These are phyloP conservation scores for Perdita meconis DNA, from an alignment of 2,888 invertebrate species.

Conservation along the genomic window DNA sequence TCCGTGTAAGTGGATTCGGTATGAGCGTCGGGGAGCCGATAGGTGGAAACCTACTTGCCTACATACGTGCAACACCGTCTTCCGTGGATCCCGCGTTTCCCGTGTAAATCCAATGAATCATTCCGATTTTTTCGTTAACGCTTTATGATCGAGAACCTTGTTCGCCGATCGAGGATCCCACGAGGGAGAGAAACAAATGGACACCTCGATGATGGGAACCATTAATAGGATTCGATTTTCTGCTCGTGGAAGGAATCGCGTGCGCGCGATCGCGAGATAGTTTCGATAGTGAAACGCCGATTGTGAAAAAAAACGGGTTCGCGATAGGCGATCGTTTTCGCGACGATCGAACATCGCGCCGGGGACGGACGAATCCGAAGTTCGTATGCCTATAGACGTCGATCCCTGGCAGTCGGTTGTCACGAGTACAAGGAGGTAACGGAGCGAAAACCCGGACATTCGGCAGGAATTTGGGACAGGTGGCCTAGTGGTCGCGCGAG, in stretches of 20 bases:
- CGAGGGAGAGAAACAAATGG: too few relatives aligned
- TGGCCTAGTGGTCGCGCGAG: slow-evolving; percentile 71
- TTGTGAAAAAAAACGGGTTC: too few relatives aligned
- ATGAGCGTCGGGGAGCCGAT: slow-evolving; percentile 44
- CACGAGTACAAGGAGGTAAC: slow-evolving; percentile 70
- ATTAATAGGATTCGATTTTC: too few relatives aligned
- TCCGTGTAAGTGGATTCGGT: slow-evolving; percentile 55
- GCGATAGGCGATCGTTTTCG: slow-evolving; percentile 16
- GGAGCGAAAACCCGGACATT: slow-evolving; percentile 76
- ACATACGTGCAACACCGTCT: slow-evolving; percentile 56
- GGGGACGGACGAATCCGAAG: slow-evolving; percentile 37
- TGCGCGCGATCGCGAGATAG: too few relatives aligned
- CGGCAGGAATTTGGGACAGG: slow-evolving; percentile 77
- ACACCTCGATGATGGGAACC: too few relatives aligned
- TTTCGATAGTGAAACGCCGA: too few relatives aligned
- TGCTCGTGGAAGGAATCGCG: too few relatives aligned
- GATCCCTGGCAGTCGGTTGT: slow-evolving; percentile 46
- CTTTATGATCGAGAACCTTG: neutral
- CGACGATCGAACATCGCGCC: slow-evolving; percentile 1
- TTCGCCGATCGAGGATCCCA: too few relatives aligned
- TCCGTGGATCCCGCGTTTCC: slow-evolving; percentile 35
- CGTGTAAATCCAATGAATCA: slow-evolving; percentile 35
- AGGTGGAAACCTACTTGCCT: slow-evolving; percentile 71
- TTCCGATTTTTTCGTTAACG: neutral
- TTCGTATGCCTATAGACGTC: slow-evolving; percentile 55